Base-by-base conservation (phyloP, 2,888 invertebrate genomes). In the Chrysomela aeneicollis region DNA sequence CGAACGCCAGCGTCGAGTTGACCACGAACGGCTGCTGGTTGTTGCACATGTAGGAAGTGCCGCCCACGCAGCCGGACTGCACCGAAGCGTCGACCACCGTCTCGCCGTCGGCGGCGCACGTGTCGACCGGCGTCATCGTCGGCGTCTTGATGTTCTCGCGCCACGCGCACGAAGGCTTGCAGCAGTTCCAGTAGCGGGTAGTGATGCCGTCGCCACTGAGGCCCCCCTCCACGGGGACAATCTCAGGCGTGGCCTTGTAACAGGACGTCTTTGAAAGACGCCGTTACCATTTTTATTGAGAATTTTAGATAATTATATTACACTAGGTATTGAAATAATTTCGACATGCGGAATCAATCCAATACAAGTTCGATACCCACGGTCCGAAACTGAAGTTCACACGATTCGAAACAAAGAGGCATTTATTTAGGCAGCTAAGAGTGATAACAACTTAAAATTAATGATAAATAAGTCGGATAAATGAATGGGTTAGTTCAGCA, bases 1-100 rank as follows among this genome's bases (percentile, higher is more conserved):
- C 73, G 52, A 70, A 73, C 9, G 72, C 68, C 10, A 73, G 54
- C 6, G 64, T 66, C 15, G 61, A 54, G 42, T 66, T 73, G 1
- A 71, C 71, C 10, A 63, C 64, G 64, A 64, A 72, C 3, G 71
- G 67, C 62, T 70, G 68, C 26, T 71, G 71, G 59, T 67, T 64
- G 50, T 59, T 72, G 67, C 73, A 73, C 59, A 69, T 66, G 54
- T 67, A 73, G 37, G 73, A 47, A 10, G 46, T 26, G 15, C 73
- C 73, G 51, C 53, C 37, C 9, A 19, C 49, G 19, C 65, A 65
- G 2, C 60, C 65, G 0, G 65, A 61, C 49, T 59, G 18, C 9
- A 30, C 4, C 5, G 8, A 10, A 0, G 57, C 3, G 42, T 21
- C 30, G 19, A 62, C 15, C 4, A 21, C 22, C 8, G 61, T 42